Conservation (phyloP, 2,888 invertebrate species). For the Agrypnus murinus region DNA sequence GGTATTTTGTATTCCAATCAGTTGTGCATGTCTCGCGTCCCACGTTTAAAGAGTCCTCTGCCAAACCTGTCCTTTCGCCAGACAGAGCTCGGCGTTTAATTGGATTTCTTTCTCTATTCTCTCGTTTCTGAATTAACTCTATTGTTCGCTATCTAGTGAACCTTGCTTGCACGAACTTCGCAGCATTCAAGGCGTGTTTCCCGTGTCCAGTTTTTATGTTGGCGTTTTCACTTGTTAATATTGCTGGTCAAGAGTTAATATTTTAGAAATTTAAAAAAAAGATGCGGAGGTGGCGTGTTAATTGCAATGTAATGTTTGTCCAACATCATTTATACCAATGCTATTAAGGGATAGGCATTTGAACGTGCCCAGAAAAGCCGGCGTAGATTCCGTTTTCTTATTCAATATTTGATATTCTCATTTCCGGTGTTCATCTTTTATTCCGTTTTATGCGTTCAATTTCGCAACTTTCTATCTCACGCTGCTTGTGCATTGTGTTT, state of each 20-base stretch:
- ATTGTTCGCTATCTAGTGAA: constrained; percentile 63
- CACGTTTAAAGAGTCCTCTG: constrained; percentile 43
- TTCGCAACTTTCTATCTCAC: constrained; percentile 48
- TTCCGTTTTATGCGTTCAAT: constrained; percentile 53
- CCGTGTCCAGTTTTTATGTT: constrained; percentile 18
- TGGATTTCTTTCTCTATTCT: constrained; percentile 70
- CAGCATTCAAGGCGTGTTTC: constrained; percentile 18
- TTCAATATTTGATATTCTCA: constrained; percentile 55
- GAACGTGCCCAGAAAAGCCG: not conserved
- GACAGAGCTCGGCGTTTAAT: constrained; percentile 68
- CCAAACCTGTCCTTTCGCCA: constrained; percentile 57
- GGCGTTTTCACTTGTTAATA: constrained; percentile 16
- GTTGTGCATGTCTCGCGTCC: constrained; percentile 44
- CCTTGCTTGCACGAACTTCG: constrained; percentile 41
- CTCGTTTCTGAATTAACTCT: constrained; percentile 69
- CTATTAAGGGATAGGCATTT: too few species aligned
- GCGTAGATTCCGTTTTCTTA: constrained; percentile 34
- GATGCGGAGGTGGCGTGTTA: too few species aligned
- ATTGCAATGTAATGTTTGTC: too few species aligned
- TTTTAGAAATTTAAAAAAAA: too few species aligned
- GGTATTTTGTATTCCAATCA: constrained; percentile 51
- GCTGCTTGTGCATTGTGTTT: constrained; percentile 48
- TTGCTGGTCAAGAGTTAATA: not conserved
- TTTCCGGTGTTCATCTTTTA: constrained; percentile 50
- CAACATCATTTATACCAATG: too few species aligned